A percentile compares a stretch with the other conserved stretches of the same genome.
These are phyloP conservation scores for Nannobrachium achirus DNA, from an alignment of 2,113 vertebrate genomes.

Conservation along the genomic window DNA sequence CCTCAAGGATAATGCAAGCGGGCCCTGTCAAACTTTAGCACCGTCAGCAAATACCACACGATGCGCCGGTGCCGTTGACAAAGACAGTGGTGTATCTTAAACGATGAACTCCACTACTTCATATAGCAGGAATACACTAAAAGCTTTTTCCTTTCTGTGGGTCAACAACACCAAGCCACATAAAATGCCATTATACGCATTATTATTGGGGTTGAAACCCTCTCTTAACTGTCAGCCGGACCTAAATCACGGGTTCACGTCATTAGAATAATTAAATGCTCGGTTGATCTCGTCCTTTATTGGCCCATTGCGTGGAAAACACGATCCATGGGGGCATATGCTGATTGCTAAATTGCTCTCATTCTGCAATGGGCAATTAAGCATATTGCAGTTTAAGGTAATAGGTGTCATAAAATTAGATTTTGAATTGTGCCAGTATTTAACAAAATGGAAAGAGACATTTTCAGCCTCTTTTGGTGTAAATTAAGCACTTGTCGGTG, in stretches of 20 bases:
- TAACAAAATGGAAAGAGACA: conserved; percentile 41
- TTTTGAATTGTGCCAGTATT: conserved; percentile 44
- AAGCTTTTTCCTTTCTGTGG: neutral
- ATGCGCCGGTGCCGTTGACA: conserved; percentile 2
- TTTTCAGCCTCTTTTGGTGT: conserved; percentile 45
- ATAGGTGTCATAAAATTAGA: conserved; percentile 47
- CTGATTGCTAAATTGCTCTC: conserved; percentile 51
- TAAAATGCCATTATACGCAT: conserved; percentile 11
- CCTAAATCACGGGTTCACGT: conserved; percentile 57
- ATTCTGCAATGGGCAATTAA: conserved; percentile 54
- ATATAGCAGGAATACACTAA: conserved; percentile 14
- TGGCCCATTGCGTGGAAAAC: conserved; percentile 50
- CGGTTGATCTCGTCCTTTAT: conserved; percentile 59
- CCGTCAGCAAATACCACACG: conserved; percentile 38
- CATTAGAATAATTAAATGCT: conserved; percentile 66
- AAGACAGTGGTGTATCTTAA: conserved; percentile 28
- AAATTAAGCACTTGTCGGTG: conserved; percentile 26
- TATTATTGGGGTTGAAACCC: conserved; percentile 18
- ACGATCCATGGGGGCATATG: conserved; percentile 30
- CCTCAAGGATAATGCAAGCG: conserved; percentile 56
- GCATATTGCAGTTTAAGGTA: conserved; percentile 52
- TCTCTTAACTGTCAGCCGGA: conserved; percentile 29
- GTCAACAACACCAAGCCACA: conserved; percentile 23
- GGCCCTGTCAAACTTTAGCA: conserved; percentile 35
- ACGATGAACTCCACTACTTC: conserved; percentile 16